These are phyloP conservation scores for Tolypeutes matacus DNA, from an alignment of 2,797 vertebrate species.

Conservation along the genomic window DNA sequence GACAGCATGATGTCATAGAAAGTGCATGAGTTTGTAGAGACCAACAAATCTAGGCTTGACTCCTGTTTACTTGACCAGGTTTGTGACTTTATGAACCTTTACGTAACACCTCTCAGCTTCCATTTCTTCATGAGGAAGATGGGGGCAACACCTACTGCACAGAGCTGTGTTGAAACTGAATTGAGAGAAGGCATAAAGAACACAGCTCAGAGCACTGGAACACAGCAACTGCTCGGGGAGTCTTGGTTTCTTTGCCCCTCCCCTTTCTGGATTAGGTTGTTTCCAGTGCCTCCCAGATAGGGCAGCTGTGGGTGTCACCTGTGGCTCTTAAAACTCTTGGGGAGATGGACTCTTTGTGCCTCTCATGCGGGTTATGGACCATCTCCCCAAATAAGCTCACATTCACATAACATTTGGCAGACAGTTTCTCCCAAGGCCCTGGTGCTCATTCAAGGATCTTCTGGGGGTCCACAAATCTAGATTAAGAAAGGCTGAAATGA, in stretches of 20 bases:
- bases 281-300: neutral
- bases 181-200: neutral
- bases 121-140: neutral
- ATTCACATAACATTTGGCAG: neutral
- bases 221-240: neutral
- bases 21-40: neutral
- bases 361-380: neutral
- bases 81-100: neutral
- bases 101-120: neutral
- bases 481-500: neutral
- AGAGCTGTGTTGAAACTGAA: neutral
- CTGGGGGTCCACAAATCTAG: neutral
- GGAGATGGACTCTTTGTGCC: neutral
- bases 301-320: neutral
- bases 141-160: neutral
- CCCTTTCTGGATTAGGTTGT: neutral
- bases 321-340: neutral
- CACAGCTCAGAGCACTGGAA: neutral
- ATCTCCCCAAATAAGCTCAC: neutral
- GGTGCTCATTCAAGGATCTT: neutral
- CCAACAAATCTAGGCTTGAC: neutral
- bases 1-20: neutral
- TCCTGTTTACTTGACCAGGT: neutral
- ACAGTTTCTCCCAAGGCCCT: neutral
- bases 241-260: neutral